Base-by-base conservation (phyloP, 2,113 vertebrate genomes). In the Phocoena phocoena region DNA sequence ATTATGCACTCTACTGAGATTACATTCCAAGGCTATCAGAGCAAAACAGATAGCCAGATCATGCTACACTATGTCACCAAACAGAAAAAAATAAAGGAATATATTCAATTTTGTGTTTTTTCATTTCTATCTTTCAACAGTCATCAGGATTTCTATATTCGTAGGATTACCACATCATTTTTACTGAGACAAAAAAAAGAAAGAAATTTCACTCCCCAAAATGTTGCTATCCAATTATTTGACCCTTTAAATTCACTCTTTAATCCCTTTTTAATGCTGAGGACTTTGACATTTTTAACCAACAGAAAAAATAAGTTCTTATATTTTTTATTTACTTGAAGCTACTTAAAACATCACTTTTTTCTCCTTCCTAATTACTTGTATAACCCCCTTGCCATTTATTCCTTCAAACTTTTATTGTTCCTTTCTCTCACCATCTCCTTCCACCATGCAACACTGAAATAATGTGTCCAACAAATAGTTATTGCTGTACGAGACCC, bases 31-130 rank as follows among this genome's bases (percentile, higher is more conserved):
- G 62, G 0, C 26, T 50, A 67, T 26, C 33, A 91, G 94, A 71
- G 84, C 88, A 92, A 90, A 95, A 93, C 10, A 83, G 60, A 28
- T 93, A 41, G 65, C 55, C 90, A 74, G 70, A 86, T 58, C 88
- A 92, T 55, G 90, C 53, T 94, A 25, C 31, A 74, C 14, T 21
- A 93, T 14, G 4, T 36, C 95, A 87, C 71, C 76, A 95, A 96
- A 68, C 14, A 14, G 28, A 8, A 71, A 93, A 94, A 62, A n/a
- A 77, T 77, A 77, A 96, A 63, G 4, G 20, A 70, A 96, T 41
- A 83, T 3, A 84, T 82, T 63, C 90, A 58, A 79, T 50, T 96
- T 76, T 85, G 18, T 41, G 7, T 60, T 41, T 86, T 88, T 80
- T 70, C 47, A 65, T 90, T 92, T 14, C 28, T 92, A 41, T 50